Evolutionary conservation across 1,140 invertebrate species (phyloP).

Genomic region (Zaprionus vittiger): DNA sequence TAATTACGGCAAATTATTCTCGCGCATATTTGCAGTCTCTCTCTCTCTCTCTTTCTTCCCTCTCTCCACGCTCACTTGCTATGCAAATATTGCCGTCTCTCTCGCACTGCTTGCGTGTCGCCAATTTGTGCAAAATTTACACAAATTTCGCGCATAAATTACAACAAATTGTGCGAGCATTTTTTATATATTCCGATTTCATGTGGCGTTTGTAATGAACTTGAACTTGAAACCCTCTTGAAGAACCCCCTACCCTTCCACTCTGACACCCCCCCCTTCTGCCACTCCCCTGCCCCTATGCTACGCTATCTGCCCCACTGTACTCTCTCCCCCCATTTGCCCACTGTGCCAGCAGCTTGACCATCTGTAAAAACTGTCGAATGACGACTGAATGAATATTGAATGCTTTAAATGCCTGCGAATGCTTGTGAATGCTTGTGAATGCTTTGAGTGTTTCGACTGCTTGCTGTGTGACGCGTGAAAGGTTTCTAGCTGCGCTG

Average conservation of each 20-base stretch:
- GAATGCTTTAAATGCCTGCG: conserved; percentile 19
- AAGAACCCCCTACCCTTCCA: too few species aligned
- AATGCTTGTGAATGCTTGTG: background rate
- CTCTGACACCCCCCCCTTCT: background rate
- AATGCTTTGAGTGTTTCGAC: conserved; percentile 22
- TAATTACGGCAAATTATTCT: conserved; percentile 10
- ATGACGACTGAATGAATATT: conserved; percentile 24
- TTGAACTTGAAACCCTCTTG: conserved; percentile 65
- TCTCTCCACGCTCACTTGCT: background rate
- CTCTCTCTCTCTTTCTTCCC: background rate
- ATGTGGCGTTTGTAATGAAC: conserved; percentile 65
- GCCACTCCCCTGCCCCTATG: background rate
- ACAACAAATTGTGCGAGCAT: conserved; percentile 61
- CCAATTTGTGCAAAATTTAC: conserved; percentile 53
- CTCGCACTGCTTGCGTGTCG: conserved; percentile 9
- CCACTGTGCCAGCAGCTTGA: background rate
- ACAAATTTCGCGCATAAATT: conserved; percentile 65
- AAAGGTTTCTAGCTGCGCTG: conserved; percentile 38
- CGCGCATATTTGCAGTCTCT: background rate
- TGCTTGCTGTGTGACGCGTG: conserved; percentile 45
- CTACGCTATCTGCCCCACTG: background rate
- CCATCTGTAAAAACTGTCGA: conserved; percentile 10
- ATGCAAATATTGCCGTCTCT: background rate
- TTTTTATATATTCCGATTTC: conserved; percentile 40
- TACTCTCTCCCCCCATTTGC: background rate